Evolutionary conservation across 92 coral and sea anemone species (phyloP).

Genomic region (Micromussa lordhowensis): DNA sequence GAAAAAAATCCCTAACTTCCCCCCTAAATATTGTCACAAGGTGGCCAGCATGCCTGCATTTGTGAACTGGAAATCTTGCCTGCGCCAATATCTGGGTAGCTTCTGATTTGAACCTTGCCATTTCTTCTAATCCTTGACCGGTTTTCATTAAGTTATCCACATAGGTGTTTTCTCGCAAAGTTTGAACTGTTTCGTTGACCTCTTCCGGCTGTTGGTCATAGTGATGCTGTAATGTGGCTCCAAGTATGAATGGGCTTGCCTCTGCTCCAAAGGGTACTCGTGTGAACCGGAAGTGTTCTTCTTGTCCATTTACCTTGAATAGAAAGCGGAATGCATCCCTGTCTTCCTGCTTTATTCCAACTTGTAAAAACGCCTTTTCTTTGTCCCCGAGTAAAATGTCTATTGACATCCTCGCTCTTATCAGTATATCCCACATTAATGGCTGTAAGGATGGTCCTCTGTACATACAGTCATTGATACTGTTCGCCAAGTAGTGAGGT

Average conservation of each 20-base stretch:
- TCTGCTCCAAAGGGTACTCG: slow-evolving; percentile 72
- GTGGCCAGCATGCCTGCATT: too few relatives aligned
- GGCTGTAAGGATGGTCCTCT: too few relatives aligned
- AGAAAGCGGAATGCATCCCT: slow-evolving; percentile 29
- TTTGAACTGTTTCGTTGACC: background rate
- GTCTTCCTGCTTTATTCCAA: slow-evolving; percentile 18
- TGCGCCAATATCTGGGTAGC: background rate
- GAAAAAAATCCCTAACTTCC: too few relatives aligned
- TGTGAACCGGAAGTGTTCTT: slow-evolving; percentile 70
- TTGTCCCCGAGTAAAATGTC: slow-evolving; percentile 63
- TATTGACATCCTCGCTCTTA: slow-evolving; percentile 64
- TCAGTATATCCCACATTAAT: slow-evolving; percentile 21
- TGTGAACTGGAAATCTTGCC: background rate
- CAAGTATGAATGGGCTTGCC: slow-evolving; percentile 66
- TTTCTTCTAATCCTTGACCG: too few relatives aligned
- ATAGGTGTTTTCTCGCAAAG: slow-evolving; percentile 50
- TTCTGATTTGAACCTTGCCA: slow-evolving; percentile 3
- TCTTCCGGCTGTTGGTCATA: slow-evolving; percentile 40
- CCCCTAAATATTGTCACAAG: too few relatives aligned
- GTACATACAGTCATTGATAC: too few relatives aligned
- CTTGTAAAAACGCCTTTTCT: slow-evolving; percentile 53
- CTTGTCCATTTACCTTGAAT: slow-evolving; percentile 43
- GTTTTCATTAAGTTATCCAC: slow-evolving; percentile 58
- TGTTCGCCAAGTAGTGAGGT: too few relatives aligned
- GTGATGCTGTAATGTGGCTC: slow-evolving; percentile 45